Base-by-base conservation (phyloP, 2,797 vertebrate species). In the Peromyscus attwateri region DNA sequence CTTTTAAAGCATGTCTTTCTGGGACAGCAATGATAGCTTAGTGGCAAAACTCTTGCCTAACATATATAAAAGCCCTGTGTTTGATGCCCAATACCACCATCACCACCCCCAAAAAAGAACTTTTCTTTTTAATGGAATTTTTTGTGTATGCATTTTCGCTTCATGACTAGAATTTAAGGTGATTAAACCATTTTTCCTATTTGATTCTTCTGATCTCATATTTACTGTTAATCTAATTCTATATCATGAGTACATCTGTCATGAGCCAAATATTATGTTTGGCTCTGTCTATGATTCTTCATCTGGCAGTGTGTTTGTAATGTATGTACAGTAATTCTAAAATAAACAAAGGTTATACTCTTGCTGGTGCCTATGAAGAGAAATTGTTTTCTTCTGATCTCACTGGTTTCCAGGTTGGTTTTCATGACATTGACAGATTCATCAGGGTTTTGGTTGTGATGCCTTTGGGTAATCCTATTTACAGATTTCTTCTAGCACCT, bases 141-240 rank as follows among this genome's bases (percentile, higher is more conserved):
- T 93, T 91, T 88, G 49, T 85, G 37, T 75, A 5, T 94, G n/a
- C 9, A 37, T 84, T 94, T 80, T 92, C 91, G 57, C 46, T 90
- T 93, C 46, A 19, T 62, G 16, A 82, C 55, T 92, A 93, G 96
- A 97, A 80, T 95, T 91, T 66, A 21, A 87, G 31, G 76, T 84
- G 23, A 77, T 96, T 83, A 49, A 6, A 75, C 84, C 2, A 23
- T 75, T 89, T 91, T 91, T 79, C 34, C 25, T 62, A 82, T 82
- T 91, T 94, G 37, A 81, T 94, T 96, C 34, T 40, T 94, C 96
- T 84, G 60, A 96, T 88, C 66, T 89, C n/a, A 60, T 29, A 79
- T 91, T 89, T 89, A 91, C 23, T 73, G 6, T 89, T 91, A 12
- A 70, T 79, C 29, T 92, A 73, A 83, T 92, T 13, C 73, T 1